Base-by-base conservation (phyloP, 30 jellyfish, hydroid and myxozoan genomes). In the Pelagia noctiluca region DNA sequence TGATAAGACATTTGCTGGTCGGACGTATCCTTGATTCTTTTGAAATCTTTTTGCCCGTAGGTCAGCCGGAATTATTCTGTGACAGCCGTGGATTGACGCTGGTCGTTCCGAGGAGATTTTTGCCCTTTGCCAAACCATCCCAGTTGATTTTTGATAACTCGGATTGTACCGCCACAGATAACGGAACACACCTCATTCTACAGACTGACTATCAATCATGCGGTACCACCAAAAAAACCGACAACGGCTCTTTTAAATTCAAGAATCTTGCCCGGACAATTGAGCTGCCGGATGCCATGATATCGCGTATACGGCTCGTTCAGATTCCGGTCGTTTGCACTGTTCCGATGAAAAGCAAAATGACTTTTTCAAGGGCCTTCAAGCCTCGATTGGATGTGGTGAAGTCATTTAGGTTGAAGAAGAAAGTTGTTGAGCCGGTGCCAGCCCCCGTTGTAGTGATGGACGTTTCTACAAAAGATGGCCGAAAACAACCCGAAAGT, bases 121-220 rank as follows among this genome's bases (percentile, higher is more conserved):
- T 86, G 26, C 89, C 90, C 18, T 57, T 63, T 61, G 37, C 82
- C 28, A 67, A 37, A 25, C 37, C 88, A 18, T 3, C 90, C 1
- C 85, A 67, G 76, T 81, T 86, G 4, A 63, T 49, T n/a, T 76
- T 86, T 37, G 47, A 36, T 47, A 68, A 76, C 37, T 32, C 88
- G 1, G 30, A 54, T 3, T 86, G 96, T 53, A 24, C 71, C 10
- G 76, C 89, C 16, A 23, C 26, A 28, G 72, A 70, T 29, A 86
- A 86, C 49, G 80, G 75, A 4, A 86, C 96, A 10, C 96, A 86
- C 47, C 67, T 75, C 65, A 78, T 76, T 5, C 60, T 86, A 48
- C 65, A 65, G 25, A 53, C 96, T 12, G 65, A 31, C 23, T 69
- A 49, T 29, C 63, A 76, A 25, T 23, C 50, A 3, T 86, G 96